These are phyloP conservation scores for Triplophysa rosa DNA, from an alignment of 2,113 vertebrate species.

Conservation along the genomic window DNA sequence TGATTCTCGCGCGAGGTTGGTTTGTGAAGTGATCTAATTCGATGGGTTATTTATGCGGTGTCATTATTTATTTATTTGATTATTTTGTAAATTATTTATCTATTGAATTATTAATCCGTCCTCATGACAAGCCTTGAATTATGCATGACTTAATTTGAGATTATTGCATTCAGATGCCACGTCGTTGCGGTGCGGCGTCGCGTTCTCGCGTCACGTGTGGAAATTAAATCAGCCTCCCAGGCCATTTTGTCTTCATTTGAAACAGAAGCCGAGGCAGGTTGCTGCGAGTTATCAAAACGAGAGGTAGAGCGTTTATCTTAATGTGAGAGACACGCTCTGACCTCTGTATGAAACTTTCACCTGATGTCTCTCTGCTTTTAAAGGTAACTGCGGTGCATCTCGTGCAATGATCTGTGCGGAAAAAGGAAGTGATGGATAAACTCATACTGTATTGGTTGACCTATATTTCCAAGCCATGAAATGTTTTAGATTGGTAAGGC, in stretches of 20 bases:
- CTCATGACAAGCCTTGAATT: conserved; percentile 97
- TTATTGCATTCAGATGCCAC: conserved; percentile 97
- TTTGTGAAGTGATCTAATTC: conserved; percentile 92
- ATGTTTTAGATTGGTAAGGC: too few relatives aligned
- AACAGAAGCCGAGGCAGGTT: conserved; percentile 66
- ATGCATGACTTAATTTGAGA: conserved; percentile 99
- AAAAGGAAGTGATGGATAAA: background rate
- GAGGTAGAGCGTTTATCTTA: conserved; percentile 55
- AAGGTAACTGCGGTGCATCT: background rate
- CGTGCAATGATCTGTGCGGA: background rate
- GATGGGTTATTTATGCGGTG: conserved; percentile 94
- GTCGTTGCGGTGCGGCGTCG: conserved; percentile 90
- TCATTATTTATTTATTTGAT: conserved; percentile 99
- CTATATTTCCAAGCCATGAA: too few relatives aligned
- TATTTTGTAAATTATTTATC: conserved; percentile 99
- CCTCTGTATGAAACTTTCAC: background rate
- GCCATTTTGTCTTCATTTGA: conserved; percentile 66
- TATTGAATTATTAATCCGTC: conserved; percentile 99
- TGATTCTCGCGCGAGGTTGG: conserved; percentile 83
- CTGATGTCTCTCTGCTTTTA: background rate
- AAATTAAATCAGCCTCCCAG: conserved; percentile 86
- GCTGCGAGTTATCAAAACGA: conserved; percentile 55
- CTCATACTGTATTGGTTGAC: too few relatives aligned
- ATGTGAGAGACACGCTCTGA: background rate
- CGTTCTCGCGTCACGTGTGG: conserved; percentile 82